Conservation (phyloP, 2,888 invertebrate species). For the Leptinotarsa rubiginosa region DNA sequence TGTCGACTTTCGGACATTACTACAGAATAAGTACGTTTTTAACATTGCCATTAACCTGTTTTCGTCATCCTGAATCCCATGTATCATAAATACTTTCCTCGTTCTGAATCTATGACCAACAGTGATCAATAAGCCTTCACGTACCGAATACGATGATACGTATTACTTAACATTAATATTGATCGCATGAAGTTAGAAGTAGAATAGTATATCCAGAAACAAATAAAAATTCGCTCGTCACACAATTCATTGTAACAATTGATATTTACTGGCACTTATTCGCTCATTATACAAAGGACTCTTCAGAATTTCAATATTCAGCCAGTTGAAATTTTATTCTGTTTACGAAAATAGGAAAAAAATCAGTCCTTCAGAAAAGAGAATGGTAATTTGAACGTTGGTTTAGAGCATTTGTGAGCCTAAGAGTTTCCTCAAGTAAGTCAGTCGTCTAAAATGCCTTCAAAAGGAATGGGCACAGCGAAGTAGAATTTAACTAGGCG, state of each 20-base stretch:
- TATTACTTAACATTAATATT: constrained; percentile 34
- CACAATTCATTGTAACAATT: constrained; percentile 3
- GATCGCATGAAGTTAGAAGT: constrained; percentile 48
- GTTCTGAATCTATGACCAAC: constrained; percentile 53
- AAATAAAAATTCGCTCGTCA: constrained; percentile 1
- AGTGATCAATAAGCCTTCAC: constrained; percentile 56
- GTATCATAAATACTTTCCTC: constrained; percentile 49
- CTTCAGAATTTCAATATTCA: no score
- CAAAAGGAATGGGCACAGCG: no score
- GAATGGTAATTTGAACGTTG: no score
- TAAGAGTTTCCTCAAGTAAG: no score
- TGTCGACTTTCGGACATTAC: constrained; percentile 41
- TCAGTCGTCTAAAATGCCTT: no score
- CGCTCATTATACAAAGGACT: background rate
- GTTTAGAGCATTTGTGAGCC: no score
- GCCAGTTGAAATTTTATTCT: no score
- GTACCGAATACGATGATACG: constrained; percentile 44
- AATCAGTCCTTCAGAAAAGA: no score
- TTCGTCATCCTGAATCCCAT: constrained; percentile 43
- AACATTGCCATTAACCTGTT: constrained; percentile 48
- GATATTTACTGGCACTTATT: background rate
- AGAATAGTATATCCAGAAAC: constrained; percentile 4
- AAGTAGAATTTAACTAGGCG: no score
- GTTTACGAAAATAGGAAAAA: no score
- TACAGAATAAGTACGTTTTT: constrained; percentile 48